Base-by-base conservation (phyloP, 2,888 invertebrate species). In the Parnassius glacialis region DNA sequence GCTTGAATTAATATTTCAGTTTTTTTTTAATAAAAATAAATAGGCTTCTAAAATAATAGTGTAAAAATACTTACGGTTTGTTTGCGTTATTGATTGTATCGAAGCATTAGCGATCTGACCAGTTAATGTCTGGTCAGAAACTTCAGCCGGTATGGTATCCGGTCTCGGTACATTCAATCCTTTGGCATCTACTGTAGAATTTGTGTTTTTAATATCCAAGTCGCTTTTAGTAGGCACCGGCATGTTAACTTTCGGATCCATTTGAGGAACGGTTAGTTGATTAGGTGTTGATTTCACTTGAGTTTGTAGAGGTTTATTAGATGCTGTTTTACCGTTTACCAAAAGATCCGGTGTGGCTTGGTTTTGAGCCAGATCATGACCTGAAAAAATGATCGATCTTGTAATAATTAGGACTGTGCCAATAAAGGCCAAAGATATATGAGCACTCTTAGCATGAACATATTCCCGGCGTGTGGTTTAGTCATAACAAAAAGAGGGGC, bases 341-440 rank as follows among this genome's bases (percentile, higher is more conserved):
- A 90, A 70, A 16, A 90, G 78, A 68, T 90, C 90, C 45, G 90
- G 90, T 9, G 87, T 85, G 34, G 74, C 70, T 62, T 84, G 87
- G 64, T 84, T 84, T 61, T 80, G 76, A 10, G 67, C 67, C 61
- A 68, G 58, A 42, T 83, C 85, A 71, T 73, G 13, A 55, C 71
- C 71, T 75, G 51, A 41, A 57, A 66, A 13, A 51, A 45, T 12
- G n/a, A 34, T 34, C 5, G 7, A 34, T 3, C 34, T 34, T 34
- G 34, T 7, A 34, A 34, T 34, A 34, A 34, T 34, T 34, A 34
- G 3, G 34, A 34, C 5, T 5, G 7, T 34, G 34, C 34, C 34
- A 34, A 7, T 7, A 34, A 34, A 34, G 7, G 34, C 5, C 5
- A 34, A 34, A 34, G 34, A 34, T 34, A 7, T 34, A 34, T 3